Evolutionary conservation across 2,113 vertebrate species (phyloP), one percentile per base, ranked within the genome.

Genomic region (Willisornis vidua): DNA sequence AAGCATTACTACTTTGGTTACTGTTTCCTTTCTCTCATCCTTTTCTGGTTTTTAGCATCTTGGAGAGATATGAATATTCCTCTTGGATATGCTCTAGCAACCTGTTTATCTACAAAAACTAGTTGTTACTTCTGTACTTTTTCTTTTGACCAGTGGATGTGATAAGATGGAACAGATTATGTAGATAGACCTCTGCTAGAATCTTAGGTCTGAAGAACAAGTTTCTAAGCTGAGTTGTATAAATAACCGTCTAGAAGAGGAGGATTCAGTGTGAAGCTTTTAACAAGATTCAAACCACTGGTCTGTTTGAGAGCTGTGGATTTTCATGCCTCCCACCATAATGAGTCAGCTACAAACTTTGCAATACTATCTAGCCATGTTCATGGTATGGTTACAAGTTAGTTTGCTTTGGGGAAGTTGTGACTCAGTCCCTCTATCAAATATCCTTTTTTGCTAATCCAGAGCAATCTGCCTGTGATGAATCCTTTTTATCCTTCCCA

Each of bases 401-500:
- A 57, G 49, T 76, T 79, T 92, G 58, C 41, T 87, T 24, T 91
- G 68, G 61, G 66, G 41, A 85, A 89, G 74, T 43, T 94, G 59
- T 88, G 67, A 77, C 63, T 86, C 72, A 83, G 1, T 59, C 59
- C 25, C 14, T 84, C 39, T 77, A 51, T 20, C 37, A 68, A 46
- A 66, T 10, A 29, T 84, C 35, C 20, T 83, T 57, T 94, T 74
- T 49, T 1, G 1, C 62, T 88, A 86, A 86, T 95, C 71, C 48
- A n/a, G 72, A 65, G 70, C 65, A 77, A 90, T 73, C 62, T 92
- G 54, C 55, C 71, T 77, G 23, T 63, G 70, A 72, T 95, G 5
- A 94, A 75, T 83, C 87, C 26, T 48, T 94, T 87, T 93, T 88
- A 92, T 86, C 59, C 61, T 90, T 41, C 39, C 79, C 87, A 96